A percentile compares a stretch with the other conserved stretches of the same genome.
Evolutionary conservation across 1,140 invertebrate species (phyloP).

Genomic region (Diabrotica virgifera): DNA sequence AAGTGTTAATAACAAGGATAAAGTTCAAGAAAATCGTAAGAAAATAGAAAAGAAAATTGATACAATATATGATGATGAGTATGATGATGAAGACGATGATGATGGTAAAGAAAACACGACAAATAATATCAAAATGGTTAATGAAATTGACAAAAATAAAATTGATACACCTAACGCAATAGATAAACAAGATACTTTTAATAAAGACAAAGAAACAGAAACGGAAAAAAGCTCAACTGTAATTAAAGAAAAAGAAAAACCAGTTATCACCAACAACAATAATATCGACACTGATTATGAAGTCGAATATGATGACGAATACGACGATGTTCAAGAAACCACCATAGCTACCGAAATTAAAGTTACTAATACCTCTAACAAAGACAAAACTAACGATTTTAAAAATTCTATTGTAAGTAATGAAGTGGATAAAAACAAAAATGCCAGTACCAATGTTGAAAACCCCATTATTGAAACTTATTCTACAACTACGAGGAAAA

Average conservation of each 20-base stretch:
- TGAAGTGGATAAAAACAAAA: not conserved
- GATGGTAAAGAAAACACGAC: conserved; percentile 13
- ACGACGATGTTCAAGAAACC: conserved; percentile 7
- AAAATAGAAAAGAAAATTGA: not conserved
- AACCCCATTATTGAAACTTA: no score
- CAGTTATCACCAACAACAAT: not conserved
- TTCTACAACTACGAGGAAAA: not conserved
- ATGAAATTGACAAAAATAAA: no score
- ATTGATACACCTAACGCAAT: no score
- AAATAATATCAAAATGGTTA: no score
- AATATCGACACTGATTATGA: conserved; percentile 4
- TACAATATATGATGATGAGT: conserved; percentile 15
- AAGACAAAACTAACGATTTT: no score
- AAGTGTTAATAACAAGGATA: not conserved
- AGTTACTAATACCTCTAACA: no score
- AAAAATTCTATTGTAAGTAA: not conserved
- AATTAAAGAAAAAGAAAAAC: not conserved
- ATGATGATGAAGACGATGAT: conserved; percentile 25
- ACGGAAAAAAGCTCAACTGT: not conserved
- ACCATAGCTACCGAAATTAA: not conserved
- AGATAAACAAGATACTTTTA: no score
- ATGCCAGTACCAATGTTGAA: not conserved
- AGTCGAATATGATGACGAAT: conserved; percentile 16
- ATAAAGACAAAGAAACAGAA: not conserved
- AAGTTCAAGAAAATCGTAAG: not conserved